Conservation (phyloP, 2,888 invertebrate species). For the Pachydiplax longipennis region DNA sequence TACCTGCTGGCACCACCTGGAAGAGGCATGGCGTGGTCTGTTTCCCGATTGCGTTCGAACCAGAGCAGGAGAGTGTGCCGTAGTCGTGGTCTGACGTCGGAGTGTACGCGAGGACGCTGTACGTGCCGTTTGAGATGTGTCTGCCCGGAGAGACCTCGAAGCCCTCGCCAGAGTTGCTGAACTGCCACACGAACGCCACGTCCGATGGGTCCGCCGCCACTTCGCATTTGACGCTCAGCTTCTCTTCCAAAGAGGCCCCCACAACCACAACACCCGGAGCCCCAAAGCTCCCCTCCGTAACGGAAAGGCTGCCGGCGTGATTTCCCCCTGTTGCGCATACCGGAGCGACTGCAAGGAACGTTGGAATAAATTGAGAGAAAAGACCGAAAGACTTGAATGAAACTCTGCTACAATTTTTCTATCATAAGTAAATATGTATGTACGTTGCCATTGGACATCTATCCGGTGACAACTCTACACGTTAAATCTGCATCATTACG, state of each 20-base stretch:
- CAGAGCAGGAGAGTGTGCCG: conserved; percentile 87
- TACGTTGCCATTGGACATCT: too few relatives aligned
- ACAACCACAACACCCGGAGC: conserved; percentile 72
- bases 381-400: too few relatives aligned
- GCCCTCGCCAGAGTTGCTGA: conserved; percentile 88
- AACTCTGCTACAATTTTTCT: too few relatives aligned
- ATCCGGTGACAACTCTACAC: too few relatives aligned
- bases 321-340: conserved; percentile 65
- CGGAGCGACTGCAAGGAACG: conserved; percentile 73
- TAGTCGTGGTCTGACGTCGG: conserved; percentile 78
- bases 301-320: neutral
- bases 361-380: neutral
- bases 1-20: conserved; percentile 89
- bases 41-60: conserved; percentile 81
- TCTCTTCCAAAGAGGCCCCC: conserved; percentile 84
- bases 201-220: conserved; percentile 87
- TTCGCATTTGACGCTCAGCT: conserved; percentile 67
- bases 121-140: conserved; percentile 75
- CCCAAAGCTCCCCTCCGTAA: neutral
- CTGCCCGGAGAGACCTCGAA: conserved; percentile 80
- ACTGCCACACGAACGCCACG: conserved; percentile 87
- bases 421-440: too few relatives aligned
- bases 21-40: conserved; percentile 86
- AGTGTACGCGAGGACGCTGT: conserved; percentile 65
- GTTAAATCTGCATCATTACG: too few relatives aligned